phyloP scores from a whole-genome alignment of 2,888 invertebrate genomes.

The Phalera bucephala region DNA sequence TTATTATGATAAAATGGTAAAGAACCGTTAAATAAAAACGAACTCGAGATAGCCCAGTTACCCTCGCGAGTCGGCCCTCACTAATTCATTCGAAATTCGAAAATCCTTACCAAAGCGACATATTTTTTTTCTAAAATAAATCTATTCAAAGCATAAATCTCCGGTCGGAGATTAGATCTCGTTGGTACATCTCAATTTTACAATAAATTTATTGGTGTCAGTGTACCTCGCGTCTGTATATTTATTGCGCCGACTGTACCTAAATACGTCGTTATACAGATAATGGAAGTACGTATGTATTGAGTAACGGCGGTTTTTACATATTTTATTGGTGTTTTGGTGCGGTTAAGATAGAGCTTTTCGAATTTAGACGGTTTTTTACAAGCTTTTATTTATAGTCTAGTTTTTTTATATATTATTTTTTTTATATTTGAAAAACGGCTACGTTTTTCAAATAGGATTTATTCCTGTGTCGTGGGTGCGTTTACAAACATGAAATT shows the following conservation, averaged over 20 bases:
- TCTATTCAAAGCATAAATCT: slow-evolving; percentile 73
- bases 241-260: slow-evolving; percentile 69
- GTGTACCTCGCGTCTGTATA: slow-evolving; percentile 46
- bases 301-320: slow-evolving; percentile 58
- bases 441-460: too few relatives aligned
- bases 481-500: too few relatives aligned
- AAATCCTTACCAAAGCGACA: slow-evolving; percentile 29
- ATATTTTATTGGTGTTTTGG: slow-evolving; percentile 48
- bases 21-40: slow-evolving; percentile 6
- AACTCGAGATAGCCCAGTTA: slow-evolving; percentile 21
- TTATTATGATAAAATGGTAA: too few relatives aligned
- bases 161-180: slow-evolving; percentile 70
- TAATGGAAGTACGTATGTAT: slow-evolving; percentile 56
- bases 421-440: too few relatives aligned
- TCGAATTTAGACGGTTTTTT: slow-evolving; percentile 2
- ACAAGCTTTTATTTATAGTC: too few relatives aligned
- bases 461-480: too few relatives aligned
- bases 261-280: slow-evolving; percentile 73
- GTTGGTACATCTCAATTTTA: slow-evolving; percentile 76
- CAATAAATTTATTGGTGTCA: slow-evolving; percentile 70
- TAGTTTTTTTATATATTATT: too few relatives aligned
- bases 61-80: slow-evolving; percentile 9
- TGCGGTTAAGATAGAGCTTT: slow-evolving; percentile 1
- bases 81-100: slow-evolving; percentile 24
- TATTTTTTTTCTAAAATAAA: slow-evolving; percentile 55